A percentile compares a stretch with the other conserved stretches of the same genome.
These are phyloP conservation scores for Protaetia brevitarsis DNA, from an alignment of 1,140 invertebrate species.

Conservation along the genomic window DNA sequence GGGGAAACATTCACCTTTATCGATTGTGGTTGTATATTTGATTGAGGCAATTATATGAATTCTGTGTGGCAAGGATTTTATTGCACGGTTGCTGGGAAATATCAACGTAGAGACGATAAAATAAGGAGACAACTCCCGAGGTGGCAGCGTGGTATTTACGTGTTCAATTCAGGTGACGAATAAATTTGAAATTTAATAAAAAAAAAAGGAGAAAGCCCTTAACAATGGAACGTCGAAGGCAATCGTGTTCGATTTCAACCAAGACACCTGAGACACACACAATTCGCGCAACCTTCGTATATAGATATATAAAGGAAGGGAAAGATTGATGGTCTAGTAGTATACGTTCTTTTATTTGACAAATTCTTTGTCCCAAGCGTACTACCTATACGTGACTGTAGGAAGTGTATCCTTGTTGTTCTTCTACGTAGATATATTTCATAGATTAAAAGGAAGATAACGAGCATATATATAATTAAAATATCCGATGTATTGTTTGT, in stretches of 20 bases:
- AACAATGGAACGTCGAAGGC: neutral
- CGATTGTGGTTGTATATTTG: no score
- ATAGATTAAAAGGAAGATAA: no score
- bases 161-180: conserved; percentile 11
- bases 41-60: no score
- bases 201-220: neutral
- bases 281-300: neutral
- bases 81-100: no score
- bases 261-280: conserved; percentile 9
- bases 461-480: neutral
- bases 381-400: neutral
- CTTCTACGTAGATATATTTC: no score
- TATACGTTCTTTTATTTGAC: conserved; percentile 11
- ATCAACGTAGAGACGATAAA: no score
- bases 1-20: no score
- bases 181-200: conserved; percentile 16
- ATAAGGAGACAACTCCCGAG: no score
- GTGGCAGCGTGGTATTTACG: neutral
- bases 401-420: no score
- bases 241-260: conserved; percentile 8
- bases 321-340: conserved; percentile 9
- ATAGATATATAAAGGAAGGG: no score
- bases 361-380: neutral
- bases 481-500: no score
- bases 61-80: no score